Evolutionary conservation across 2,113 vertebrate genomes (phyloP).

Genomic region (Aptenodytes forsteri): DNA sequence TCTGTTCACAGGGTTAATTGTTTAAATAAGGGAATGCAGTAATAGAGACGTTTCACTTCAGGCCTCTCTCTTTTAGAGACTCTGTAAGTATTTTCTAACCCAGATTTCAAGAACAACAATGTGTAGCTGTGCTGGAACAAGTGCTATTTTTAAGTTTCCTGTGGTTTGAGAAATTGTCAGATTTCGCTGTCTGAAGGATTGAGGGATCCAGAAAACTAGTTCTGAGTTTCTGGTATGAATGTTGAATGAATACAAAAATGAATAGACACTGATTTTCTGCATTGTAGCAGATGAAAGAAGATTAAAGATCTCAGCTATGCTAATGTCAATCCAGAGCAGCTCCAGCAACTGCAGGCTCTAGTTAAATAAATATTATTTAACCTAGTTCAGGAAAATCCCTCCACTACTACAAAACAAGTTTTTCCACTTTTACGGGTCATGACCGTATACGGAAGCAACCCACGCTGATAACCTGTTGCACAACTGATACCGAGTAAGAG

Average conservation of each 20-base stretch:
- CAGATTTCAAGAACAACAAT: slow-evolving; percentile 52
- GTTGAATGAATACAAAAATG: background rate
- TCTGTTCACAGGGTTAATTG: background rate
- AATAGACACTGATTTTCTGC: background rate
- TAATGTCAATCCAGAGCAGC: background rate
- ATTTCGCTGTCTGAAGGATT: slow-evolving; percentile 44
- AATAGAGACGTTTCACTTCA: background rate
- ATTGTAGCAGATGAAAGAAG: slow-evolving; percentile 1
- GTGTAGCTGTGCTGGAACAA: slow-evolving; percentile 43
- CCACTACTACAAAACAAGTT: slow-evolving; percentile 47
- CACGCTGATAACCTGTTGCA: slow-evolving; percentile 50
- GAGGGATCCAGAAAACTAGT: slow-evolving; percentile 28
- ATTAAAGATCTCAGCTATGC: background rate
- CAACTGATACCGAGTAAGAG: slow-evolving; percentile 42
- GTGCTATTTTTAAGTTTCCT: slow-evolving; percentile 63
- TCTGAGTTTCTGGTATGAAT: background rate
- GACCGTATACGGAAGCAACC: slow-evolving; percentile 34
- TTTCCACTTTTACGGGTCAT: slow-evolving; percentile 24
- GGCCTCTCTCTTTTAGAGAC: background rate
- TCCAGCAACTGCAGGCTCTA: slow-evolving; percentile 4
- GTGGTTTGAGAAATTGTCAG: slow-evolving; percentile 58
- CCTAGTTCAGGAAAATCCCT: slow-evolving; percentile 54
- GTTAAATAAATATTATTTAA: slow-evolving; percentile 43
- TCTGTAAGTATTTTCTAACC: slow-evolving; percentile 40
- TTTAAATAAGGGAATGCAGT: background rate